Percentiles rank a stretch among this genome's conserved stretches.
Conservation (phyloP, 2,113 vertebrate species). For the Bubo scandiacus region DNA sequence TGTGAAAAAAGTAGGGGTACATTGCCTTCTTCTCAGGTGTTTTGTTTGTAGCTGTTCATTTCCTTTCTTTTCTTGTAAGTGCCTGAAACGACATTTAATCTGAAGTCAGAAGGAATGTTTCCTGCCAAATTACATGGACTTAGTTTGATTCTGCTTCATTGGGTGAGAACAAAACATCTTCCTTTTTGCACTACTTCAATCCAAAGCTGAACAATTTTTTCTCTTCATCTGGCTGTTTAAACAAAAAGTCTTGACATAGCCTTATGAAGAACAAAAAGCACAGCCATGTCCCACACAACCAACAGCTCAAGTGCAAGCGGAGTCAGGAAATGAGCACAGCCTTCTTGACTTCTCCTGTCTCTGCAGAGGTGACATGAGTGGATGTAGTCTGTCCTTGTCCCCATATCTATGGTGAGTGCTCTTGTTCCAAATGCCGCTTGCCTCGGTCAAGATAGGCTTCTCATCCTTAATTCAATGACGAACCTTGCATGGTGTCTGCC, state of each 20-base stretch:
- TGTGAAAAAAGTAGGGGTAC: background rate
- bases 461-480: background rate
- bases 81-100: background rate
- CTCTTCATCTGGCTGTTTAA: background rate
- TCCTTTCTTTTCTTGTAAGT: background rate
- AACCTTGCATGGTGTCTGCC: background rate
- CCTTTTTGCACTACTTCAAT: background rate
- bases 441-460: fast-evolving
- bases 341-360: background rate
- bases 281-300: background rate
- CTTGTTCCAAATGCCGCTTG: background rate
- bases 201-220: background rate
- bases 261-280: background rate
- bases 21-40: background rate
- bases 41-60: background rate
- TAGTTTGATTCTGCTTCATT: background rate
- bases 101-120: background rate
- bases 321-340: background rate
- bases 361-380: background rate
- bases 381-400: background rate
- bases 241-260: background rate
- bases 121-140: background rate
- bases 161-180: background rate
- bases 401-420: background rate
- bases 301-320: background rate